Percentiles rank a stretch among this genome's conserved stretches.
Conservation (phyloP, 2,797 vertebrate species). For the Gallirallus australis region DNA sequence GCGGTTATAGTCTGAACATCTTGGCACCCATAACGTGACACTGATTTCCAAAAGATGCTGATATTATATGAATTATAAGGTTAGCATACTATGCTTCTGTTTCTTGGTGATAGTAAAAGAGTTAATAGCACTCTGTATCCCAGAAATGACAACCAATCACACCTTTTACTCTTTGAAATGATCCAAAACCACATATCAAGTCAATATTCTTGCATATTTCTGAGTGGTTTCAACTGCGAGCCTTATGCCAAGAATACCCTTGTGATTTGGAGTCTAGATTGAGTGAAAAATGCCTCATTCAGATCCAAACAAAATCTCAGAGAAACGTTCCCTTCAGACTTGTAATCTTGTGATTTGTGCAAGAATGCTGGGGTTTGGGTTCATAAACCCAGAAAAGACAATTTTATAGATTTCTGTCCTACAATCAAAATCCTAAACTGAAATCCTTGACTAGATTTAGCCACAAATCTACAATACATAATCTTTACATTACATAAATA, state of each 20-base stretch:
- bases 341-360: conserved; percentile 45
- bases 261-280: conserved; percentile 52
- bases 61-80: background rate
- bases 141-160: conserved; percentile 20
- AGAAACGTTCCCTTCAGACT: background rate
- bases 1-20: background rate
- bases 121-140: background rate
- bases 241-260: conserved; percentile 37
- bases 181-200: conserved; percentile 58
- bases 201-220: conserved; percentile 23
- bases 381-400: conserved; percentile 27
- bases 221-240: conserved; percentile 24
- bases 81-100: background rate
- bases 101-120: background rate
- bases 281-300: conserved; percentile 40
- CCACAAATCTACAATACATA: background rate
- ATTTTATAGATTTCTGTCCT: background rate
- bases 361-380: conserved; percentile 39
- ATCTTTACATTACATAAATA: conserved; percentile 29
- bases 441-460: conserved; percentile 19
- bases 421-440: background rate
- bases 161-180: conserved; percentile 50
- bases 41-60: background rate
- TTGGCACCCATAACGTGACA: background rate
- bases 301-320: conserved; percentile 55